These are phyloP conservation scores for Dromaius novaehollandiae DNA, from an alignment of 2,113 vertebrate genomes.

Conservation along the genomic window DNA sequence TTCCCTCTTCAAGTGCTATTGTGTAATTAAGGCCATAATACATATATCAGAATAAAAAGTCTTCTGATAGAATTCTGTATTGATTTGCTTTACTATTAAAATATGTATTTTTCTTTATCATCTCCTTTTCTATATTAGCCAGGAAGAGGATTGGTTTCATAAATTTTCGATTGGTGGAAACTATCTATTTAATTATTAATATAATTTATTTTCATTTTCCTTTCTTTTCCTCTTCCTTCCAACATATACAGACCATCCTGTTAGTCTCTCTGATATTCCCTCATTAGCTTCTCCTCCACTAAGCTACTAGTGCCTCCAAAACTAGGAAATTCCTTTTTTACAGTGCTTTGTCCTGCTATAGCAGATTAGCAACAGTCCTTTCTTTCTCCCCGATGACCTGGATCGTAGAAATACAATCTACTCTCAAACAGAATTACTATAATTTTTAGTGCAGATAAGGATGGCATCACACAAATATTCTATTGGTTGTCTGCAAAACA, in stretches of 20 bases:
- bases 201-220: background rate
- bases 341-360: background rate
- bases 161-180: background rate
- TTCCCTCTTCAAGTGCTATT: background rate
- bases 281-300: background rate
- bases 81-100: background rate
- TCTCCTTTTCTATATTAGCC: background rate
- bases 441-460: constrained; percentile 16
- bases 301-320: background rate
- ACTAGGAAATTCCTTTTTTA: background rate
- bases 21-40: background rate
- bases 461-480: constrained; percentile 36
- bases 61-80: background rate
- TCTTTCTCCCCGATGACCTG: background rate
- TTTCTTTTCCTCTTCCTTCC: background rate
- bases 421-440: constrained; percentile 7
- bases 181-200: background rate
- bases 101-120: background rate
- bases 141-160: background rate
- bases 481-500: constrained; percentile 14
- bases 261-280: background rate
- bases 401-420: constrained; percentile 30
- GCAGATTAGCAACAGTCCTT: background rate
- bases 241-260: background rate
- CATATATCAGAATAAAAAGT: background rate